Evolutionary conservation across 2,797 vertebrate genomes (phyloP).

Genomic region (Brachyalestes nurse): DNA sequence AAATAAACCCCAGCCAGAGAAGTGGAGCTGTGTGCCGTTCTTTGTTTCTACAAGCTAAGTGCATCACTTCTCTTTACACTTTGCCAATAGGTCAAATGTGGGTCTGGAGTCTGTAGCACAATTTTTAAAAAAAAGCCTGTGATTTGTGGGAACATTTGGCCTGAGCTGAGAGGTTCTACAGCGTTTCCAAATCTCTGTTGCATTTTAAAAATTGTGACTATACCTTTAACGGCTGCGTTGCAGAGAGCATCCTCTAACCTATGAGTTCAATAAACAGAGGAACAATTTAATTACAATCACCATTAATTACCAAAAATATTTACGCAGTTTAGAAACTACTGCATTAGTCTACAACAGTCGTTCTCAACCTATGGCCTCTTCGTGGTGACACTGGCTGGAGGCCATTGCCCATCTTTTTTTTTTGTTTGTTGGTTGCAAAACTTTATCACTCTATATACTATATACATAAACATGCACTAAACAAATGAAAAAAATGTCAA

Average conservation of each 20-base stretch:
- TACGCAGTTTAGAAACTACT: conserved; percentile 1
- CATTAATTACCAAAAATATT: not conserved
- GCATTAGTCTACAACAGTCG: not conserved
- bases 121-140: not conserved
- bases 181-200: not conserved
- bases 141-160: not conserved
- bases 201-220: not conserved
- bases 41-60: not conserved
- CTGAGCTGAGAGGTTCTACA: not conserved
- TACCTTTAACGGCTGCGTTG: conserved; percentile 69
- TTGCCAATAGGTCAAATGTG: not conserved
- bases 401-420: too few relatives aligned
- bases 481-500: too few relatives aligned
- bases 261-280: conserved; percentile 24
- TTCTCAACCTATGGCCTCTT: too few relatives aligned
- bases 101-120: not conserved
- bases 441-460: too few relatives aligned
- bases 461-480: too few relatives aligned
- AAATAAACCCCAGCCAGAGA: not conserved
- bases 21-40: not conserved
- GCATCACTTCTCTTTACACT: not conserved
- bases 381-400: too few relatives aligned
- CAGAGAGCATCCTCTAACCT: conserved; percentile 45
- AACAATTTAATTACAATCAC: not conserved
- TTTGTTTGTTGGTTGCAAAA: too few relatives aligned